Base-by-base conservation (phyloP, 2,113 vertebrate genomes). In the Neogale vison region DNA sequence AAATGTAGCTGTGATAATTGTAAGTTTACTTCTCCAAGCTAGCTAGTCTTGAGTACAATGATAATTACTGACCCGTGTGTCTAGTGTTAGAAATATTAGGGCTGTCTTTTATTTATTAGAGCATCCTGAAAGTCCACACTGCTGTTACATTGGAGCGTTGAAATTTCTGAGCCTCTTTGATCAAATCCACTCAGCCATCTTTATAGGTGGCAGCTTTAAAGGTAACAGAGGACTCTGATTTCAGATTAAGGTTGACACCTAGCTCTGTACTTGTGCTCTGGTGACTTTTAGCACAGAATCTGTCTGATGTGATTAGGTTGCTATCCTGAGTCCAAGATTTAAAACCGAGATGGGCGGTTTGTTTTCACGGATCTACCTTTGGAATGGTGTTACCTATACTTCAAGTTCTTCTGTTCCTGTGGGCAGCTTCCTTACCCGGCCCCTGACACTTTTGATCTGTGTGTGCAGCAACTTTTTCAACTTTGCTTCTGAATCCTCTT, bases 61-160 rank as follows among this genome's bases (percentile, higher is more conserved):
- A 76, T 87, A 90, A 96, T 83, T 84, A 77, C 9, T 85, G 79
- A 81, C 81, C 97, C 96, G 3, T 52, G 24, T 7, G 88, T 95
- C 61, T 90, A 80, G 52, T 89, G 74, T 71, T 94, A 95, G 67
- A 95, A 95, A 92, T 95, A 93, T 92, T 97, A 95, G 45, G 36
- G 42, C 42, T 97, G 50, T 81, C 95, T 98, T 94, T 69, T 9
- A 88, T 95, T 93, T 97, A 88, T 93, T 93, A 87, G 69, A 92
- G 26, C 13, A 20, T 77, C 36, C 96, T 97, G 61, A 95, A 67
- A 93, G 31, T 93, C 72, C 36, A 96, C 20, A 15, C 91, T 89
- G 65, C 47, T 89, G 20, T 71, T 95, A 90, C 34, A 67, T 4
- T 42, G 31, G 61, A 87, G 4, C 67, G 52, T 82, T 91, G 61